Conservation (phyloP, 2,113 vertebrate genomes). For the Pleuronectes platessa region DNA sequence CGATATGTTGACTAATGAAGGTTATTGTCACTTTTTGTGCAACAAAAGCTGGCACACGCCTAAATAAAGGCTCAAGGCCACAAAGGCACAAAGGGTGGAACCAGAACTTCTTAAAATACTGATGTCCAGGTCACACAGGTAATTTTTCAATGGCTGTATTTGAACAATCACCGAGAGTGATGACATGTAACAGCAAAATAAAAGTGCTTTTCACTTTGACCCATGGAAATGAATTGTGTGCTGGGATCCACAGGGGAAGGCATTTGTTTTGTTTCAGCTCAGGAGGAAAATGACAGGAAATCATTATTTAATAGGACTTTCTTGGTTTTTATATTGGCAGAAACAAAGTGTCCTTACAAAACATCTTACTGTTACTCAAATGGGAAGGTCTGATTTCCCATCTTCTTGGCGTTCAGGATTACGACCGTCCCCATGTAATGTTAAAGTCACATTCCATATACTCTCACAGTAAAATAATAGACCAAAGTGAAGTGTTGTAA, state of each 20-base stretch:
- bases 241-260: neutral
- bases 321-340: neutral
- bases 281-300: neutral
- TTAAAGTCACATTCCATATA: too few species aligned
- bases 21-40: conserved; percentile 56
- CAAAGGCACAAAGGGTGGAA: conserved; percentile 2
- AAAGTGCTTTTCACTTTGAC: neutral
- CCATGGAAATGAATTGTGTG: neutral
- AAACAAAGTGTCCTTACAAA: neutral
- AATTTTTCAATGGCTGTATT: neutral
- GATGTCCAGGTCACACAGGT: neutral
- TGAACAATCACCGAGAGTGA: neutral
- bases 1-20: conserved; percentile 46
- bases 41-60: conserved; percentile 38
- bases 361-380: too few species aligned
- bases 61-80: conserved; percentile 36
- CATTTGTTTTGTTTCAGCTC: conserved; percentile 22
- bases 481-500: too few species aligned
- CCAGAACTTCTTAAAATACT: conserved; percentile 19
- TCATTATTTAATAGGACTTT: neutral
- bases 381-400: too few species aligned
- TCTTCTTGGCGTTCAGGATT: too few species aligned
- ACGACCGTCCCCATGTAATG: too few species aligned
- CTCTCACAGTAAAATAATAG: too few species aligned
- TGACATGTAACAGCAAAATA: conserved; percentile 2